A percentile compares a stretch with the other conserved stretches of the same genome.
These are phyloP conservation scores for Drosophila kambysellisi DNA, from an alignment of 2,888 invertebrate genomes.

Conservation along the genomic window DNA sequence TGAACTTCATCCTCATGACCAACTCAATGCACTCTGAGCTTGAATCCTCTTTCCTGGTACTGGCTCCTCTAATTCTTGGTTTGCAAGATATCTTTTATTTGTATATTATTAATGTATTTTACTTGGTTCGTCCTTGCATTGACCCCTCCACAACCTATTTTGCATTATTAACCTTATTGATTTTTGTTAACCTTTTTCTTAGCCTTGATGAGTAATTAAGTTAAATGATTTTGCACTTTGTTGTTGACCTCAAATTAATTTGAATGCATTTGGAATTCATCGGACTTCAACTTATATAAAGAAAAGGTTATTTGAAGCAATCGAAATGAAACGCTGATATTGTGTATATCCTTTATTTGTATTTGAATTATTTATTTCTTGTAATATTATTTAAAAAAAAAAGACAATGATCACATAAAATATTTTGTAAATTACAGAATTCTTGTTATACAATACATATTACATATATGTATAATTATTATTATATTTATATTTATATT, in stretches of 20 bases:
- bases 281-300: too few species aligned
- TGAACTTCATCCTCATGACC: background rate
- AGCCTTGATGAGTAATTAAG: background rate
- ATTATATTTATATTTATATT: conserved; percentile 48
- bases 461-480: conserved; percentile 66
- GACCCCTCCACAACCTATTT: background rate
- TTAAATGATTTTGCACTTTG: background rate
- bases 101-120: too few species aligned
- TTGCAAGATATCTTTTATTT: too few species aligned
- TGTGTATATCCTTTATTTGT: conserved; percentile 76
- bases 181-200: background rate
- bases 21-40: background rate
- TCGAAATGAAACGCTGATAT: conserved; percentile 34
- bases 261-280: background rate
- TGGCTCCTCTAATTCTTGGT: background rate
- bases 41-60: background rate
- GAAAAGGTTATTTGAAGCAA: background rate
- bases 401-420: conserved; percentile 80
- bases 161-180: background rate
- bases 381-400: conserved; percentile 75
- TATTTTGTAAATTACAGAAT: conserved; percentile 80
- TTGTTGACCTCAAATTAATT: too few species aligned
- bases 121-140: background rate
- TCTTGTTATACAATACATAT: conserved; percentile 76
- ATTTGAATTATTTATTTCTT: conserved; percentile 79